Evolutionary conservation across 2,797 vertebrate genomes (phyloP), one percentile per base, ranked within the genome.

Genomic region (Nannoperca australis): DNA sequence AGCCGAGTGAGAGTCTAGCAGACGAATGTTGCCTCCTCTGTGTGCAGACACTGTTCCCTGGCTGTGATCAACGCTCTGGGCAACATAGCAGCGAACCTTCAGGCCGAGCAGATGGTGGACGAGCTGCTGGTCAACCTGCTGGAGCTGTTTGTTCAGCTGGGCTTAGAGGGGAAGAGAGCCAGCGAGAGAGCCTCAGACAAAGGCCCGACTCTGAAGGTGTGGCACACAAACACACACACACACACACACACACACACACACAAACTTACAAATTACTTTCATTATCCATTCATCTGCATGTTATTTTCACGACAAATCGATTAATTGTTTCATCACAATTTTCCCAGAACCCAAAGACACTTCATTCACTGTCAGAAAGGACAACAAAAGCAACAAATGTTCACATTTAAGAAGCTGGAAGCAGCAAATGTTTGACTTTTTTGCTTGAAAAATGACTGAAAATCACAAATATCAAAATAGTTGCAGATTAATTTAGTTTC

Each of bases 51-150:
- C 92, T 99, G 98, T 61, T 99, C 98, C 38, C 81, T 99, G 90
- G 98, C 98, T 0, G 98, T 99, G 79, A 99, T 99, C 83, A 99
- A 99, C 0, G 98, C 98, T 51, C 92, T 99, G 82, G 98, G 98
- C 15, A 99, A 99, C 91, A 99, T 99, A 0, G 98, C 98, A 0
- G 98, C 98, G 34, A 99, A 99, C 92, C 95, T 99, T 67, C 98
- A 98, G 89, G 96, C 96, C 0, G 98, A 99, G 61, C 97, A 97
- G 27, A 96, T 98, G 88, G 97, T 98, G 66, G 98, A 99, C 14
- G 98, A 99, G 85, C 94, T 99, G 53, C 96, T 99, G 85, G 98
- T 99, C 93, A 99, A 99, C 92, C 92, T 99, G 84, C 95, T 99
- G 89, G 98, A 99, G 85, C 94, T 99, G 40, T 99, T 99, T 75